Base-by-base conservation (phyloP, 2,888 invertebrate species). In the Pollenia angustigena region DNA sequence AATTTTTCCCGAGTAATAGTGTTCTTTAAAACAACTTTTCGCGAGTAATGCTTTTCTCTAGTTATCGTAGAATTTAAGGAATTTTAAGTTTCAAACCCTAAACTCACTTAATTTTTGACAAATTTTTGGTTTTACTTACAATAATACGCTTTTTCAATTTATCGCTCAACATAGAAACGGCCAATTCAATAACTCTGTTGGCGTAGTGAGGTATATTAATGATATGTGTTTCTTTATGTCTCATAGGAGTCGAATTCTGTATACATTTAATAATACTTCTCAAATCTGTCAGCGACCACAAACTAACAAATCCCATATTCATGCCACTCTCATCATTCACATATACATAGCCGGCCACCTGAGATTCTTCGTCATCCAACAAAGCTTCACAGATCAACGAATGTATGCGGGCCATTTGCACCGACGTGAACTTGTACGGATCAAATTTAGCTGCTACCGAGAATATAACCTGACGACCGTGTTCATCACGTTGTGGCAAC, bases 241-340 rank as follows among this genome's bases (percentile, higher is more conserved):
- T 94, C 96, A 98, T 97, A 2, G 98, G 98, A 18, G 97, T 96
- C 1, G 97, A 97, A 92, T 97, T 97, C 94, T 97, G 97, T 91
- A 97, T 96, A 91, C 96, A 97, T 90, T 96, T 96, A 50, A 97
- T 94, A 94, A 97, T 96, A 90, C 96, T 95, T 80, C 96, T 94
- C 76, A 97, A 95, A 90, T 97, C 97, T 48, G 95, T 96, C 42
- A 97, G 94, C 0, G 97, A 96, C 97, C 97, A 97, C 32, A 97
- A 94, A 87, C 96, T 96, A 50, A 97, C 94, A 89, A 97, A 97
- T 0, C 97, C 96, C 96, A 97, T 97, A 90, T 96, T 96, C 93
- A 97, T 95, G 71, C 97, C 97, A 10, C 96, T 96, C 90, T 97
- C 97, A 90, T 97, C 97, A 90, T 97, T 97, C 84, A 97, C 95